phyloP scores from a whole-genome alignment of 1,140 invertebrate genomes.

The Aporrectodea caliginosa region DNA sequence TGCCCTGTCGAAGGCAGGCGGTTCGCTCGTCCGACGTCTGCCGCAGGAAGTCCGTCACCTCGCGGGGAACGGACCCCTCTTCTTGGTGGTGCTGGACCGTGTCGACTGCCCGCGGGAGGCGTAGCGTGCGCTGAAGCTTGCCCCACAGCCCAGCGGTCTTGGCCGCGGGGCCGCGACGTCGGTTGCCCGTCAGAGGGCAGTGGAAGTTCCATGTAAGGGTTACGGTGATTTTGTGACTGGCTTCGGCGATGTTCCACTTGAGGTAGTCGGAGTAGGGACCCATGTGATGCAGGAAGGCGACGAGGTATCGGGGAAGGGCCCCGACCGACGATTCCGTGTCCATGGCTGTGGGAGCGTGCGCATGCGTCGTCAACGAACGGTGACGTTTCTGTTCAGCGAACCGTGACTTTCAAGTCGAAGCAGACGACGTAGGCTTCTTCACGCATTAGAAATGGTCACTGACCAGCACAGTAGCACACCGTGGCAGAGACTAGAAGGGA shows the following conservation, averaged over 20 bases:
- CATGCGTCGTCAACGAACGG: no score
- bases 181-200: not conserved
- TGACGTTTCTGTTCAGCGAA: no score
- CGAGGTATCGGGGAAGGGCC: slow-evolving; percentile 26
- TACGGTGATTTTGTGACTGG: slow-evolving; percentile 28
- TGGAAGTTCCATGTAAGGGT: slow-evolving; percentile 28
- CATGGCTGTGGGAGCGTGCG: no score
- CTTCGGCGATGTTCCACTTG: slow-evolving; percentile 25
- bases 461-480: no score
- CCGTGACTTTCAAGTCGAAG: no score
- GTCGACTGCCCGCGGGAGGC: no score
- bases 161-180: not conserved
- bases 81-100: no score
- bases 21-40: not conserved
- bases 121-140: not conserved
- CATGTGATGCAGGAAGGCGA: slow-evolving; percentile 20
- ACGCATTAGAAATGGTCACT: no score
- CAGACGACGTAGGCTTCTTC: no score
- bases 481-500: no score
- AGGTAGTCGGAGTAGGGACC: slow-evolving; percentile 24
- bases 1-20: not conserved
- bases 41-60: not conserved
- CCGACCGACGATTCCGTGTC: no score
- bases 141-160: not conserved
- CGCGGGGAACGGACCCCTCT: not conserved